A percentile compares a stretch with the other conserved stretches of the same genome.
Evolutionary conservation across 1,140 invertebrate genomes (phyloP).

Genomic region (Metaphire vulgaris): DNA sequence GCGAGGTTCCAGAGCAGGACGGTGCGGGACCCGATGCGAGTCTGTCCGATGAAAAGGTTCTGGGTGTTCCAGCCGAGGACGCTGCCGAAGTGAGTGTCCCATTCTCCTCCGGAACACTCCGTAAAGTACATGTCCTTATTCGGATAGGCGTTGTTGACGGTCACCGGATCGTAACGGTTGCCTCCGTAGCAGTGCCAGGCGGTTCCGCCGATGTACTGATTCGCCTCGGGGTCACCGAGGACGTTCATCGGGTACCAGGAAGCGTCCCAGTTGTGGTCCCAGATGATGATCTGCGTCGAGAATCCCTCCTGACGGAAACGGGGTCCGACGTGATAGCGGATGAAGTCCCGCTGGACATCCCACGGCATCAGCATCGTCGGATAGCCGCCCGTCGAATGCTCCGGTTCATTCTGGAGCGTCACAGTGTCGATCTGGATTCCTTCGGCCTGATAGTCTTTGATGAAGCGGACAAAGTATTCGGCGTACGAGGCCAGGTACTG

Average conservation of each 20-base stretch:
- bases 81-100: slow-evolving; percentile 28
- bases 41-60: slow-evolving; percentile 34
- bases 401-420: slow-evolving; percentile 38
- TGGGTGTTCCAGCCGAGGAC: slow-evolving; percentile 30
- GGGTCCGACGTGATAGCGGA: slow-evolving; percentile 32
- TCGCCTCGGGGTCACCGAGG: slow-evolving; percentile 31
- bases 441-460: slow-evolving; percentile 33
- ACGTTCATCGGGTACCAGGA: slow-evolving; percentile 32
- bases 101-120: slow-evolving; percentile 33
- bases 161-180: slow-evolving; percentile 25
- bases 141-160: slow-evolving; percentile 32
- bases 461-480: slow-evolving; percentile 34
- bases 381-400: slow-evolving; percentile 29
- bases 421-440: slow-evolving; percentile 34
- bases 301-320: slow-evolving; percentile 31
- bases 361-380: slow-evolving; percentile 30
- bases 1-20: slow-evolving; percentile 38
- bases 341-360: slow-evolving; percentile 13
- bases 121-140: slow-evolving; percentile 33
- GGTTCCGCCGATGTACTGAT: slow-evolving; percentile 32
- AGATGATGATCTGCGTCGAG: slow-evolving; percentile 34
- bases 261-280: slow-evolving; percentile 35
- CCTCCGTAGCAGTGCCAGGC: slow-evolving; percentile 38
- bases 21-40: slow-evolving; percentile 32
- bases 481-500: slow-evolving; percentile 32